These are phyloP conservation scores for Saccostrea echinata DNA, from an alignment of 1,140 invertebrate genomes.

Conservation along the genomic window DNA sequence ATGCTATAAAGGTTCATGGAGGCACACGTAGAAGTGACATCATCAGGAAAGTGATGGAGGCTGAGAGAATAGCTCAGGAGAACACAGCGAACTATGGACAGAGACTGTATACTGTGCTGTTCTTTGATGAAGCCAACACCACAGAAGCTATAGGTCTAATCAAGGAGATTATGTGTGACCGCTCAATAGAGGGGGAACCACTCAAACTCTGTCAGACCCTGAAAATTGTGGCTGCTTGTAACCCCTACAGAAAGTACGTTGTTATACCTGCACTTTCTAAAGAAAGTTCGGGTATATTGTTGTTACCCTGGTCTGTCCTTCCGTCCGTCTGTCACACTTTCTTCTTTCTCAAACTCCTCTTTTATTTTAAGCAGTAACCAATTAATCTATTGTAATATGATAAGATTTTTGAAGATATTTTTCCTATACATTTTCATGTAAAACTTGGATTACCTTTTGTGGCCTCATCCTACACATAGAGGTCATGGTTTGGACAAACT, in stretches of 20 bases:
- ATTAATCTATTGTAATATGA: too few species aligned
- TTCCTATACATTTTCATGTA: too few species aligned
- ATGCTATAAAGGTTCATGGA: constrained; percentile 73
- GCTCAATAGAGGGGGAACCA: constrained; percentile 66
- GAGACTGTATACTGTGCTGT: constrained; percentile 73
- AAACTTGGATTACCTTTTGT: too few species aligned
- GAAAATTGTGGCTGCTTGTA: constrained; percentile 77
- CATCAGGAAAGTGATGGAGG: constrained; percentile 68
- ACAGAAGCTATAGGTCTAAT: constrained; percentile 76
- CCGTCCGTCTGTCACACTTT: too few species aligned
- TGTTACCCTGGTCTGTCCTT: too few species aligned
- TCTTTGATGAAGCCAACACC: constrained; percentile 79
- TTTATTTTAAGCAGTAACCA: too few species aligned
- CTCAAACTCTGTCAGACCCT: constrained; percentile 65
- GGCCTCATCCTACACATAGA: too few species aligned
- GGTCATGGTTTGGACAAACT: too few species aligned
- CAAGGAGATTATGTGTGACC: constrained; percentile 78
- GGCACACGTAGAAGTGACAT: constrained; percentile 72
- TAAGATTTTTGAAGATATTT: too few species aligned
- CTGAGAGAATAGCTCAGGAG: constrained; percentile 63
- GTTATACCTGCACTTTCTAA: too few species aligned
- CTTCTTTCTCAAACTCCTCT: too few species aligned
- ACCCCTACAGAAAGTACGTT: constrained; percentile 76
- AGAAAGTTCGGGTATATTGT: too few species aligned
- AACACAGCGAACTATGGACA: constrained; percentile 60